Conservation (phyloP, 2,888 invertebrate species). For the Thereva unica region DNA sequence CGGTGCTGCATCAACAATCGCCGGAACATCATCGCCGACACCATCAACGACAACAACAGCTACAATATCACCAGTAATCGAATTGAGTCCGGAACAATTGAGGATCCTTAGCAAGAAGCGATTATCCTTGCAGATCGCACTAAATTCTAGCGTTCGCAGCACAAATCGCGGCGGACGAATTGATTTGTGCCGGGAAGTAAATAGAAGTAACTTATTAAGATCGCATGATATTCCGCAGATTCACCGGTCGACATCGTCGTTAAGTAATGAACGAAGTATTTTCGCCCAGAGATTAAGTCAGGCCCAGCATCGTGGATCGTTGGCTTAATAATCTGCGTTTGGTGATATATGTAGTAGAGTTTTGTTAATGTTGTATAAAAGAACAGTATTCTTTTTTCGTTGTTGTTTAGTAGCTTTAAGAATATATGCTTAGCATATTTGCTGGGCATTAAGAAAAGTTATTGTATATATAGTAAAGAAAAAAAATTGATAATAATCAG, state of each 20-base stretch:
- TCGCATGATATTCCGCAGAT: conserved; percentile 45
- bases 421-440: too few species aligned
- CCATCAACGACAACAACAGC: conserved; percentile 1
- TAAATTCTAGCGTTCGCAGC: conserved; percentile 46
- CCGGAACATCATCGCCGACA: conserved; percentile 30
- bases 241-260: conserved; percentile 36
- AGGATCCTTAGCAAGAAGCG: conserved; percentile 55
- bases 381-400: too few species aligned
- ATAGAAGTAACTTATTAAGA: conserved; percentile 53
- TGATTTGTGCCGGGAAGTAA: conserved; percentile 47
- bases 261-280: conserved; percentile 10
- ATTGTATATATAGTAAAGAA: too few species aligned
- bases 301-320: conserved; percentile 29
- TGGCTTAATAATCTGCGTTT: conserved; percentile 2
- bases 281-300: conserved; percentile 1
- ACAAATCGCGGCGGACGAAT: conserved; percentile 40
- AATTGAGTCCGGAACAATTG: conserved; percentile 55
- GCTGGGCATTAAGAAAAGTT: too few species aligned
- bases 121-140: conserved; percentile 56
- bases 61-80: conserved; percentile 50
- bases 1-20: conserved; percentile 44
- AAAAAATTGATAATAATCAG: too few species aligned
- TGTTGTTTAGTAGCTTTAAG: too few species aligned
- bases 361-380: background rate
- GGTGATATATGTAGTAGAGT: background rate